Percentiles rank a stretch among this genome's conserved stretches.
phyloP scores from a whole-genome alignment of 2,797 vertebrate genomes.

The Bovichtus variegatus region DNA sequence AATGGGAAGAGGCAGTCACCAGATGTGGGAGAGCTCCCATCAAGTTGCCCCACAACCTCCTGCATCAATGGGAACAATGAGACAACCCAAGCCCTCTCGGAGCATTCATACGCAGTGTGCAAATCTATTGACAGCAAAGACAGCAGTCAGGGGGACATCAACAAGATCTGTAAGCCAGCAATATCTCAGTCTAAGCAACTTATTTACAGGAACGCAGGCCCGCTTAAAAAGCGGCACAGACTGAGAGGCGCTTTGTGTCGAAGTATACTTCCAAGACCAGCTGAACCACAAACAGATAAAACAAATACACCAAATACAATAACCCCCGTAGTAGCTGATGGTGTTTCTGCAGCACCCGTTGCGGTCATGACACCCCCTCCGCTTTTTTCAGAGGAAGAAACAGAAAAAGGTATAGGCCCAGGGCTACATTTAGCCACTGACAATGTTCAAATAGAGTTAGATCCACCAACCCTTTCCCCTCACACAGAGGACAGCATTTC shows the following conservation, averaged over 20 bases:
- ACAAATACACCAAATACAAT: slow-evolving; percentile 60
- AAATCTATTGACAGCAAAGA: slow-evolving; percentile 78
- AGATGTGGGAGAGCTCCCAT: slow-evolving; percentile 81
- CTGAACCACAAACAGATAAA: slow-evolving; percentile 60
- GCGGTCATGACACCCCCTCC: slow-evolving; percentile 61
- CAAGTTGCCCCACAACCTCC: slow-evolving; percentile 74
- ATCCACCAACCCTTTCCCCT: slow-evolving; percentile 79
- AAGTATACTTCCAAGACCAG: slow-evolving; percentile 64
- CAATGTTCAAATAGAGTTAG: slow-evolving; percentile 65
- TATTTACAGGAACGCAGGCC: slow-evolving; percentile 80
- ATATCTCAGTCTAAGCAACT: slow-evolving; percentile 74
- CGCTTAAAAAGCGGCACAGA: slow-evolving; percentile 87
- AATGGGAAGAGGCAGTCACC: slow-evolving; percentile 88
- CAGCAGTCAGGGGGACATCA: slow-evolving; percentile 67
- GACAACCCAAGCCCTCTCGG: slow-evolving; percentile 90
- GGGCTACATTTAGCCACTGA: slow-evolving; percentile 55
- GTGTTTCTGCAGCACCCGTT: slow-evolving; percentile 41
- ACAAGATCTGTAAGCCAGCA: slow-evolving; percentile 67
- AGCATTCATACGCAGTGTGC: slow-evolving; percentile 95
- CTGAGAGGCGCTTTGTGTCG: slow-evolving; percentile 67
- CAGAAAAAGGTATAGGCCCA: slow-evolving; percentile 57
- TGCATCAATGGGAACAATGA: slow-evolving; percentile 84
- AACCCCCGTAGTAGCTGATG: slow-evolving; percentile 52
- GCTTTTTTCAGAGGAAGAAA: slow-evolving; percentile 69
- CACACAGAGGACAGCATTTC: slow-evolving; percentile 81